phyloP scores from a whole-genome alignment of 2,797 vertebrate genomes.

The Danio tinwini region DNA sequence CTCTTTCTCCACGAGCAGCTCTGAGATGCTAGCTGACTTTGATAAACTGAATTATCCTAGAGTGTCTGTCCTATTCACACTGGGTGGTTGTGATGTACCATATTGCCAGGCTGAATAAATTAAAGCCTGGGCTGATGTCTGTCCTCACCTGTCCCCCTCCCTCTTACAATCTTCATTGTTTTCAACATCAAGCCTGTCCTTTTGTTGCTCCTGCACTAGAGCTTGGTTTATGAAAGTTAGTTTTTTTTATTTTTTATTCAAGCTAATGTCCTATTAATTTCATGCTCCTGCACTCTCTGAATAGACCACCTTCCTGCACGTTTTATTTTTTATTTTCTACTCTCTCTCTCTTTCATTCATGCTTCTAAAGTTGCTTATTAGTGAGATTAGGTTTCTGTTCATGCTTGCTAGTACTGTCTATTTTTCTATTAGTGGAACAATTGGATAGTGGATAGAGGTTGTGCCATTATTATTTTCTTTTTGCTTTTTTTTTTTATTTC shows the following conservation, averaged over 20 bases:
- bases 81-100: constrained; percentile 44
- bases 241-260: constrained; percentile 56
- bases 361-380: constrained; percentile 60
- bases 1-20: constrained; percentile 35
- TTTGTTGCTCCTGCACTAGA: constrained; percentile 36
- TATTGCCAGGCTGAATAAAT: constrained; percentile 55
- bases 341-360: constrained; percentile 40
- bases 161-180: constrained; percentile 17
- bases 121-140: constrained; percentile 46
- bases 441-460: constrained; percentile 55
- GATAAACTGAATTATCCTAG: constrained; percentile 57
- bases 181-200: constrained; percentile 30
- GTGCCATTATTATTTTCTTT: constrained; percentile 36
- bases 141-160: constrained; percentile 34
- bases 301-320: constrained; percentile 48
- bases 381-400: constrained; percentile 56
- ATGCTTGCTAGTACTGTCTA: constrained; percentile 47
- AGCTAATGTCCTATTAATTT: constrained; percentile 63
- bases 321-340: constrained; percentile 6
- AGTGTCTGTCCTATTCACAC: constrained; percentile 54
- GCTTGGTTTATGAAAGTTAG: constrained; percentile 55
- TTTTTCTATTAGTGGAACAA: constrained; percentile 61
- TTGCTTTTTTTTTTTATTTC: constrained; percentile 9
- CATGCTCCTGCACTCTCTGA: constrained; percentile 58
- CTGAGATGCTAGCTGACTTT: constrained; percentile 50